These are phyloP conservation scores for Pachymerium ferrugineum DNA, from an alignment of 2,888 invertebrate genomes.

Conservation along the genomic window DNA sequence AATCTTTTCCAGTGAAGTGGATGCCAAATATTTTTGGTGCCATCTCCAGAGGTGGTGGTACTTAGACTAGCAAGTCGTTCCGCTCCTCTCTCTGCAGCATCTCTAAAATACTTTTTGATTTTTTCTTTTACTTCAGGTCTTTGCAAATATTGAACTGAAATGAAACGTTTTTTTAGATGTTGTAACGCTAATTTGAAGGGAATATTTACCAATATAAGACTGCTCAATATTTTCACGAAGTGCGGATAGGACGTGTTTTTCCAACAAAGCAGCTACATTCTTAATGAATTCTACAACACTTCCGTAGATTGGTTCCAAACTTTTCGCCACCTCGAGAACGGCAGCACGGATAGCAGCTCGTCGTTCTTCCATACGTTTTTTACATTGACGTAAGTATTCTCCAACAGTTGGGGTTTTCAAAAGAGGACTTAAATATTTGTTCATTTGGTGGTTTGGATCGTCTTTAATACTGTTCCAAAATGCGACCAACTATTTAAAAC, in stretches of 20 bases:
- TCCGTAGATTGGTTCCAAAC: slow-evolving; percentile 10
- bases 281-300: neutral
- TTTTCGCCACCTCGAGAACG: neutral
- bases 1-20: neutral
- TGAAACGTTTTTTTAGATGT: neutral
- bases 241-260: neutral
- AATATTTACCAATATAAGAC: neutral
- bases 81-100: neutral
- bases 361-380: neutral
- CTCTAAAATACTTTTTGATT: neutral
- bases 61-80: neutral
- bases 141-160: neutral
- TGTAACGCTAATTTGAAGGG: neutral
- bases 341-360: neutral
- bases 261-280: neutral
- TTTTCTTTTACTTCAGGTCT: neutral
- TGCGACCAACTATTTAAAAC: neutral
- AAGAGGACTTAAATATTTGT: slow-evolving; percentile 13
- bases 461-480: slow-evolving; percentile 6
- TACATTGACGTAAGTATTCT: neutral
- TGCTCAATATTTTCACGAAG: too few species aligned
- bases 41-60: neutral
- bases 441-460: slow-evolving; percentile 28
- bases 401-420: slow-evolving; percentile 28
- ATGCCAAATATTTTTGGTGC: neutral